These are phyloP conservation scores for Eurystomus gularis DNA, from an alignment of 2,113 vertebrate species.

Conservation along the genomic window DNA sequence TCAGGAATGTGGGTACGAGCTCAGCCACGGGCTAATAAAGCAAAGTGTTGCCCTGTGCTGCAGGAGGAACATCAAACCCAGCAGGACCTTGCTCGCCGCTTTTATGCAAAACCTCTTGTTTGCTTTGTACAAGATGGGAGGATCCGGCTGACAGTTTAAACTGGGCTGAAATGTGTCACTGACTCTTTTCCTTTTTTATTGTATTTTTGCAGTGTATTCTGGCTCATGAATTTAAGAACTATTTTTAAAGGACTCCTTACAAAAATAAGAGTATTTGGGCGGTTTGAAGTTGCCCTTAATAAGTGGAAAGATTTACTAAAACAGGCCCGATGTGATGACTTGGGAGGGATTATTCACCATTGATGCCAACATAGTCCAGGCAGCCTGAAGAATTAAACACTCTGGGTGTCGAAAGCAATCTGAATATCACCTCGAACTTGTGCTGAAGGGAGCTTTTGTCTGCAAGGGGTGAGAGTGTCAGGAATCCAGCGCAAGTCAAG, in stretches of 20 bases:
- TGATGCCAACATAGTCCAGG: constrained; percentile 54
- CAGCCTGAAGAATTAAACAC: constrained; percentile 47
- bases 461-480: neutral
- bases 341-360: constrained; percentile 44
- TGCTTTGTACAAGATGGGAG: neutral
- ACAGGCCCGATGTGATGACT: constrained; percentile 28
- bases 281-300: constrained; percentile 9
- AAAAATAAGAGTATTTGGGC: constrained; percentile 1
- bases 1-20: neutral
- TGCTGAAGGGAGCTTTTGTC: neutral
- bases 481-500: neutral
- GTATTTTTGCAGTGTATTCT: neutral
- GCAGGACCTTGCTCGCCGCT: neutral
- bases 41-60: neutral
- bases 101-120: neutral
- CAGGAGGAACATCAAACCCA: neutral
- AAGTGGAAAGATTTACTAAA: constrained; percentile 65
- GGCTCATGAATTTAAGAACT: neutral
- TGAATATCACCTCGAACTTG: neutral
- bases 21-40: neutral
- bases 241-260: constrained; percentile 36
- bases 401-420: constrained; percentile 11
- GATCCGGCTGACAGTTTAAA: neutral
- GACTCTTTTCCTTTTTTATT: neutral
- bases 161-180: neutral